Conservation (phyloP, 2,797 vertebrate genomes). For the Pseudopleuronectes americanus region DNA sequence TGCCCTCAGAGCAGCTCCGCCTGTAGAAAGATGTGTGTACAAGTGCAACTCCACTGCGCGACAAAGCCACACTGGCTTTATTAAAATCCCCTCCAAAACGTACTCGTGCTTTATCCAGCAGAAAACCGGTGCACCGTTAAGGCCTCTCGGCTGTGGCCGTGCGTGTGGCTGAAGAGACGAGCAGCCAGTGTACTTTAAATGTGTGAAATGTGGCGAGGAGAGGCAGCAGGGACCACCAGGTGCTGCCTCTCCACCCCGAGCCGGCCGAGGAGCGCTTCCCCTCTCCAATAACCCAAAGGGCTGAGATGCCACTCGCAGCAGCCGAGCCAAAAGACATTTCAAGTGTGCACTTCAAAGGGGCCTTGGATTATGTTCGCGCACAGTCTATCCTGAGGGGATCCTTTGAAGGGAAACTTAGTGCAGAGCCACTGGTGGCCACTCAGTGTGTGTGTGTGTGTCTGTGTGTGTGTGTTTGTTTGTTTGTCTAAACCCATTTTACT, state of each 20-base stretch:
- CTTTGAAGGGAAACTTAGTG: conserved; percentile 85
- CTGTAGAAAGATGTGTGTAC: conserved; percentile 59
- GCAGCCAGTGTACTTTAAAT: conserved; percentile 67
- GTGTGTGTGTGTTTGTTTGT: conserved; percentile 74
- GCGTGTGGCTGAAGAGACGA: conserved; percentile 51
- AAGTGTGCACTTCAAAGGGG: conserved; percentile 85
- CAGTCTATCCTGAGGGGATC: conserved; percentile 82
- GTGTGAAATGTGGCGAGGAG: conserved; percentile 71
- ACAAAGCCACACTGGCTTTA: conserved; percentile 75
- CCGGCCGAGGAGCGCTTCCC: conserved; percentile 68
- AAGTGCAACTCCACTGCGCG: conserved; percentile 53
- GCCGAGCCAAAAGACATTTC: conserved; percentile 84
- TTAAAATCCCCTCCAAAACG: conserved; percentile 70
- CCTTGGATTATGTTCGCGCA: conserved; percentile 82
- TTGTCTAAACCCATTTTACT: conserved; percentile 84
- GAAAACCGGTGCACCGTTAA: conserved; percentile 55
- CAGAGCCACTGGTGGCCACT: conserved; percentile 80
- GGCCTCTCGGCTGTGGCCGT: conserved; percentile 64
- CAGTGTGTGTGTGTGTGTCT: conserved; percentile 52
- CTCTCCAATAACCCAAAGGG: conserved; percentile 79
- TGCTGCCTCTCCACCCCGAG: conserved; percentile 76
- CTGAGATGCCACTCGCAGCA: conserved; percentile 76
- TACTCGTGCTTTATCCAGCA: conserved; percentile 61
- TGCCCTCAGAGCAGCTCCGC: conserved; percentile 54
- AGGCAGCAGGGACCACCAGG: conserved; percentile 76